These are phyloP conservation scores for Erynnis tages DNA, from an alignment of 2,888 invertebrate species.

Conservation along the genomic window DNA sequence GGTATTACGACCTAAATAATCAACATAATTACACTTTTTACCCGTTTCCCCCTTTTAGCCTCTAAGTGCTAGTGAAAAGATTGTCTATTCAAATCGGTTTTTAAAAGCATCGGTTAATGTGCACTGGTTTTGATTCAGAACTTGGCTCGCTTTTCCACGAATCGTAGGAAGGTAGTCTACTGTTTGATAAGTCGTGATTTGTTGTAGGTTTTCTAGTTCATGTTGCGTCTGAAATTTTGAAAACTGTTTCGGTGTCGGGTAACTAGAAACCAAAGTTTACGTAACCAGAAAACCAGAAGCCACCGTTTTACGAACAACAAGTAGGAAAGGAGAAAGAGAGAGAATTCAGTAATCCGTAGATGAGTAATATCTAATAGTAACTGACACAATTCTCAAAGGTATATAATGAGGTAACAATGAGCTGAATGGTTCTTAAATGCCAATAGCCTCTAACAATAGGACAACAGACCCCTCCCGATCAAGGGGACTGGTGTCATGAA, in stretches of 20 bases:
- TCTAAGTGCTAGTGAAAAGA: conserved; percentile 67
- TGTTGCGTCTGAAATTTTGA: neutral
- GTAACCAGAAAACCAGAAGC: too few relatives aligned
- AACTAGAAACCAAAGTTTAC: neutral
- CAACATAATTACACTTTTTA: conserved; percentile 81
- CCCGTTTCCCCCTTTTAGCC: conserved; percentile 68
- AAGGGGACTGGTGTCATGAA: too few relatives aligned
- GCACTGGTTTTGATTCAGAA: conserved; percentile 13
- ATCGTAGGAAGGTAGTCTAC: conserved; percentile 1
- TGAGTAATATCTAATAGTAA: too few relatives aligned
- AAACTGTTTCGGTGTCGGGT: neutral
- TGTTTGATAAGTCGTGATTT: conserved; percentile 20
- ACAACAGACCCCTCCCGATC: too few relatives aligned
- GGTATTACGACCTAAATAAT: conserved; percentile 80
- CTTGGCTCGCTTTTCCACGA: conserved; percentile 17
- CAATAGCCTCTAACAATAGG: too few relatives aligned
- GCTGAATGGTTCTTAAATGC: too few relatives aligned
- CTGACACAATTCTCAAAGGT: too few relatives aligned
- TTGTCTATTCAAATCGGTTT: conserved; percentile 57
- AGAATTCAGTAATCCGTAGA: too few relatives aligned
- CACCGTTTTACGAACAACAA: too few relatives aligned
- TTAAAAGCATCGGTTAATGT: conserved; percentile 23
- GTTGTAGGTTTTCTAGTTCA: conserved; percentile 16
- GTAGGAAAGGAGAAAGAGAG: too few relatives aligned
- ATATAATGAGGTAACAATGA: too few relatives aligned